A percentile compares a stretch with the other conserved stretches of the same genome.
Evolutionary conservation across 2,113 vertebrate genomes (phyloP).

Genomic region (Stigmatopora argus): DNA sequence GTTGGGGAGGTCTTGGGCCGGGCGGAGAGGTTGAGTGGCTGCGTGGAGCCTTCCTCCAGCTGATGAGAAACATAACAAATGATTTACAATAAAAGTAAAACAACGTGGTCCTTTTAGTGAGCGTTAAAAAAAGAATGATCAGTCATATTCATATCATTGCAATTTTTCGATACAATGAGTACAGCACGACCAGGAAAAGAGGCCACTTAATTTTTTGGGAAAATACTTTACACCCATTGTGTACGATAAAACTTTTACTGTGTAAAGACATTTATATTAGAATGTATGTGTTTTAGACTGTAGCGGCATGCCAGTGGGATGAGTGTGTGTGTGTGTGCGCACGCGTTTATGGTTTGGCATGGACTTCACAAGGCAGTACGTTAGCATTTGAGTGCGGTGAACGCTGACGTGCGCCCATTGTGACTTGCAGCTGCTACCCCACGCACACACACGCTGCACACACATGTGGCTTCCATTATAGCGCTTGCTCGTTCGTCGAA

Average conservation of each 20-base stretch:
- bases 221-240: too few species aligned
- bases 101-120: not conserved
- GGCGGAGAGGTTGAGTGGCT: constrained; percentile 91
- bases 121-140: not conserved
- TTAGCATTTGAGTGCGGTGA: constrained; percentile 56
- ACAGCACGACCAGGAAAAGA: too few species aligned
- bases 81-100: not conserved
- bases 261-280: not conserved
- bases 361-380: constrained; percentile 22
- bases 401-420: constrained; percentile 57
- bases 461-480: constrained; percentile 63
- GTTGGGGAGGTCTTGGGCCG: constrained; percentile 86
- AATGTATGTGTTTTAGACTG: constrained; percentile 1
- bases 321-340: not conserved
- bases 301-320: constrained; percentile 14
- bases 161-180: too few species aligned
- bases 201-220: not conserved
- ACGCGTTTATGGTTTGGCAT: constrained; percentile 10
- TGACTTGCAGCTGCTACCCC: constrained; percentile 58
- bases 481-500: constrained; percentile 29
- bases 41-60: constrained; percentile 84
- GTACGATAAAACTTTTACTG: not conserved
- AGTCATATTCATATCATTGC: too few species aligned
- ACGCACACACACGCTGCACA: constrained; percentile 39
- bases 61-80: not conserved